Conservation (phyloP, 2,113 vertebrate genomes). For the Polypterus bichir region DNA sequence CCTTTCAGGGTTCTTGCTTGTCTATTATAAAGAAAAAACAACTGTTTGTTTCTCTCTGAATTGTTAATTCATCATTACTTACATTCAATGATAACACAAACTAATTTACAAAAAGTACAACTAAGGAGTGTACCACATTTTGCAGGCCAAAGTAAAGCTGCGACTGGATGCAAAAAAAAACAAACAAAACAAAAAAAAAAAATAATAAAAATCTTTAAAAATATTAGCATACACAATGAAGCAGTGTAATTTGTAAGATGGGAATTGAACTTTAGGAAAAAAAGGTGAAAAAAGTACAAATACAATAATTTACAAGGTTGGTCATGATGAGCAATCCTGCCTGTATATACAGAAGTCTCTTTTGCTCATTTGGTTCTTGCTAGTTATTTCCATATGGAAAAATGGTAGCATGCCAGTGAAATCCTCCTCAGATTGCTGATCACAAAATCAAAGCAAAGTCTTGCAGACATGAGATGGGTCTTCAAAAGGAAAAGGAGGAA, state of each 20-base stretch:
- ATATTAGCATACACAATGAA: constrained; percentile 22
- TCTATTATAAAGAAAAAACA: no score
- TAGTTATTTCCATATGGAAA: constrained; percentile 12
- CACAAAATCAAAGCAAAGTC: constrained; percentile 9
- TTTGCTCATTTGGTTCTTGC: constrained; percentile 17
- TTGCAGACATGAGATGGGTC: constrained; percentile 18
- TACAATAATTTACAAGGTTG: constrained; percentile 31
- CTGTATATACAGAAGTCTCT: constrained; percentile 30
- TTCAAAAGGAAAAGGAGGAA: constrained; percentile 16
- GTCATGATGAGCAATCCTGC: constrained; percentile 31
- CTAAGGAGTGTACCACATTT: constrained; percentile 31
- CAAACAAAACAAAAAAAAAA: neutral
- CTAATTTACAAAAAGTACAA: constrained; percentile 17
- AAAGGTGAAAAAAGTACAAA: constrained; percentile 23
- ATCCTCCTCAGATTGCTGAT: constrained; percentile 13
- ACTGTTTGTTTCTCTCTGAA: no score
- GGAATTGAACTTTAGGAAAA: constrained; percentile 12
- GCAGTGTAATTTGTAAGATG: constrained; percentile 22
- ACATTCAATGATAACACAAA: neutral
- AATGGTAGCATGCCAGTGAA: constrained; percentile 13
- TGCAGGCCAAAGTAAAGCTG: constrained; percentile 18
- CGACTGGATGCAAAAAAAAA: constrained; percentile 5
- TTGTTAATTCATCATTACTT: neutral
- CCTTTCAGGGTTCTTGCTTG: no score
- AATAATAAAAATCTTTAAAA: constrained; percentile 12